Evolutionary conservation across 2,113 vertebrate genomes (phyloP), one percentile per base, ranked within the genome.

Genomic region (Nyctereutes procyonoides): DNA sequence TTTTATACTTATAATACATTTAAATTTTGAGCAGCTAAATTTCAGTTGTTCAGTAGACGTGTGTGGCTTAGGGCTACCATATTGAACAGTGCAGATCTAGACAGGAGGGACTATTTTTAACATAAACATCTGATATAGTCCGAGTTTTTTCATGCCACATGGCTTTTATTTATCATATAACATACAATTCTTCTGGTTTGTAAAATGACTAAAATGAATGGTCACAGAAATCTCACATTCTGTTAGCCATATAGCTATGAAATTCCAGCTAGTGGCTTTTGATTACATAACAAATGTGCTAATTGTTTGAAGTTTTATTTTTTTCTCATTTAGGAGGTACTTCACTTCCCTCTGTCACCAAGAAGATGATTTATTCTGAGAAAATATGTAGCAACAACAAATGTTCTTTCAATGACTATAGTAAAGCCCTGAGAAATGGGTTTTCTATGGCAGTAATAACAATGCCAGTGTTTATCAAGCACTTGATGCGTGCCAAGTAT

Each of bases 351-450:
- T 95, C 62, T 69, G 79, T 96, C 79, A 96, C n/a, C 24, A 53
- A 96, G 22, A 93, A 15, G 35, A 63, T 96, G n/a, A 94, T 97
- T 89, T 89, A 87, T 93, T 90, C 67, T 93, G 28, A 38, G 11
- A 43, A 96, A 95, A 89, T 92, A 92, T 48, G 43, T 58, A 83
- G 48, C 12, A 89, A 88, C 67, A 84, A 90, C 51, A 92, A 95
- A 89, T 95, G 32, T 43, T 94, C 60, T 96, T 80, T 92, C 60
- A 87, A 28, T 35, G 8, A 16, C 28, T 88, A 2, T 24, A 63
- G 28, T 67, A 73, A 92, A 95, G 6, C 11, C 53, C 43, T 51
- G 10, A 94, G 16, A 92, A 97, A 94, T 58, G 13, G 38, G 13
- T 1, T 95, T 48, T 71, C n/a, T 86, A 4, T 76, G 38, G 8